Conservation (phyloP, 2,888 invertebrate species). For the Lasioglossum zephyrum region DNA sequence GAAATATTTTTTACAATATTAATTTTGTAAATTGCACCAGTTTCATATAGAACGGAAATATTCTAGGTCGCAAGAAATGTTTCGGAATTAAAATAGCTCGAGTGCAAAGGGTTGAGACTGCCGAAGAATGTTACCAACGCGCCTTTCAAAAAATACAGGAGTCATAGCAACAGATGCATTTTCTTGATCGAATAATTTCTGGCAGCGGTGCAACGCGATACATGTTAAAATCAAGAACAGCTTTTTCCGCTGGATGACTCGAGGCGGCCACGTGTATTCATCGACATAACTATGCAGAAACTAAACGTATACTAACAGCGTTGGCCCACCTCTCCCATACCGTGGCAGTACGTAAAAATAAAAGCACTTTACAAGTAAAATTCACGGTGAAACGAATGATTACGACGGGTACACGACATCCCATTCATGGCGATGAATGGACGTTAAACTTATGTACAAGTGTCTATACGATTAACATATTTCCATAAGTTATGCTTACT, state of each 20-base stretch:
- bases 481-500: slow-evolving; percentile 78
- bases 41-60: no score
- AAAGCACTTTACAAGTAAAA: slow-evolving; percentile 31
- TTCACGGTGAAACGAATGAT: slow-evolving; percentile 51
- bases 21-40: no score
- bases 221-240: slow-evolving; percentile 59
- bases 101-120: no score
- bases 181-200: background rate
- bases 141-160: background rate
- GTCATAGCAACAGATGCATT: background rate
- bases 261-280: slow-evolving; percentile 49
- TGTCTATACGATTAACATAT: slow-evolving; percentile 65
- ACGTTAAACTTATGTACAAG: slow-evolving; percentile 69
- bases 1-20: no score
- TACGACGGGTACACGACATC: slow-evolving; percentile 29
- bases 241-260: slow-evolving; percentile 48
- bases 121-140: no score
- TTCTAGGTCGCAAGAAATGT: no score
- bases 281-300: slow-evolving; percentile 29
- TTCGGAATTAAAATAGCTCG: no score
- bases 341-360: slow-evolving; percentile 49
- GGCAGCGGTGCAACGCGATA: background rate
- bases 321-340: slow-evolving; percentile 30
- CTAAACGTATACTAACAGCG: slow-evolving; percentile 14
- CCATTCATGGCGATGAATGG: slow-evolving; percentile 60